Base-by-base conservation (phyloP, 2,888 invertebrate species). In the Diaprepes abbreviatus region DNA sequence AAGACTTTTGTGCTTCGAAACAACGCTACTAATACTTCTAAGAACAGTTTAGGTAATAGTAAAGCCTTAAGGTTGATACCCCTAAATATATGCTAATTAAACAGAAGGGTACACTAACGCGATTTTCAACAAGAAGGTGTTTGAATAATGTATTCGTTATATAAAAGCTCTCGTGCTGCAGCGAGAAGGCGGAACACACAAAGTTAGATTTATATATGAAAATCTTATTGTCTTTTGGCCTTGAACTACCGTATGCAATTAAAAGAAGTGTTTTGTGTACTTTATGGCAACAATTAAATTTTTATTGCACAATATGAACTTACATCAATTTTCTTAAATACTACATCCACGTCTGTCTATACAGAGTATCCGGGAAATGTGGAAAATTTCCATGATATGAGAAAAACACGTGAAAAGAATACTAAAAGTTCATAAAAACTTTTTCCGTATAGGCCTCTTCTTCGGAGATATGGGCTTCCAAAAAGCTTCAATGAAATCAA, bases 61-160 rank as follows among this genome's bases (percentile, higher is more conserved):
- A 38, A 38, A 38, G 14, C 38, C 38, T 14, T 5, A 38, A 38
- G 16, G 16, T 38, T 38, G 38, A 16, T 38, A 38, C 38, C 38
- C 38, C 48, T 62, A 62, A 67, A 62, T 69, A 55, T 66, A 70
- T 70, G 65, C 65, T 60, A 70, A 70, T 70, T 43, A 55, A 59
- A 60, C 65, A 52, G 60, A 52, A 50, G 65, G 68, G 68, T 16
- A 45, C 60, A 62, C 45, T 66, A 67, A 67, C 60, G 54, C 52
- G 67, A 60, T 67, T 67, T 52, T 62, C 67, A 48, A 70, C 65
- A 55, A 60, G 60, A 70, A 59, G 67, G 60, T 60, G 70, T 43
- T 52, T 70, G 65, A 70, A 70, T 70, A 70, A 70, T 70, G 60
- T 70, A 70, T 70, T 69, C 63, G 35, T 68, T 68, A 50, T 54